Evolutionary conservation across 1,140 invertebrate species (phyloP).

Genomic region (Eriocheir sinensis): DNA sequence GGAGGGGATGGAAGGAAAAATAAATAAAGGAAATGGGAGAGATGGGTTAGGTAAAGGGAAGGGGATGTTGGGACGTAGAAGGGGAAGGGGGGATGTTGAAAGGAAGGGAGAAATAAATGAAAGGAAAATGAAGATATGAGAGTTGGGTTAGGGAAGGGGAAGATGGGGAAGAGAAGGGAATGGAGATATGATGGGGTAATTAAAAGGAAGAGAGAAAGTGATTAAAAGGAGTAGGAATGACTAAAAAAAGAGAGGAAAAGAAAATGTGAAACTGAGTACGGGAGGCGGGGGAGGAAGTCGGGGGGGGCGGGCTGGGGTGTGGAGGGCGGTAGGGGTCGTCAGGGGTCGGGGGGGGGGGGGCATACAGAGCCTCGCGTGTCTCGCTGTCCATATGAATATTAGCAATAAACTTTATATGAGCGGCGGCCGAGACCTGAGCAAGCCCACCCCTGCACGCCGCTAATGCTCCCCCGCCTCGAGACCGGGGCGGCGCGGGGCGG

Average conservation of each 20-base stretch:
- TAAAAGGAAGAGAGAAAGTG: too few species aligned
- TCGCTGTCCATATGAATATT: conserved; percentile 6
- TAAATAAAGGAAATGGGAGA: background rate
- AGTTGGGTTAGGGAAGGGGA: too few species aligned
- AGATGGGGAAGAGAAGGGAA: too few species aligned
- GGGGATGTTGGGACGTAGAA: too few species aligned
- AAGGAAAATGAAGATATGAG: too few species aligned
- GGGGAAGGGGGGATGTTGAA: too few species aligned
- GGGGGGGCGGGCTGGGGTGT: background rate
- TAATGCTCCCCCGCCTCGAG: background rate
- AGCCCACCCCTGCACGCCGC: background rate
- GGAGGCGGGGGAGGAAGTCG: background rate
- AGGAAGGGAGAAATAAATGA: too few species aligned
- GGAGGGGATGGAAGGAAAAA: background rate
- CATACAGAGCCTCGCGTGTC: background rate
- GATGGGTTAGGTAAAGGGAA: too few species aligned
- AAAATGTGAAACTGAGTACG: background rate
- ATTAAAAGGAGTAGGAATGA: too few species aligned
- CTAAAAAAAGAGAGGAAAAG: background rate
- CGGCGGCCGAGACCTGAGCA: background rate
- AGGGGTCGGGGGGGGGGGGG: background rate
- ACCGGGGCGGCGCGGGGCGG: background rate
- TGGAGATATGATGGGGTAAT: too few species aligned
- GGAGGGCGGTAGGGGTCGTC: background rate
- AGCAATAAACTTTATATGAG: conserved; percentile 1